A percentile compares a stretch with the other conserved stretches of the same genome.
Conservation (phyloP, 2,113 vertebrate genomes). For the Corythornis madagascariensis region DNA sequence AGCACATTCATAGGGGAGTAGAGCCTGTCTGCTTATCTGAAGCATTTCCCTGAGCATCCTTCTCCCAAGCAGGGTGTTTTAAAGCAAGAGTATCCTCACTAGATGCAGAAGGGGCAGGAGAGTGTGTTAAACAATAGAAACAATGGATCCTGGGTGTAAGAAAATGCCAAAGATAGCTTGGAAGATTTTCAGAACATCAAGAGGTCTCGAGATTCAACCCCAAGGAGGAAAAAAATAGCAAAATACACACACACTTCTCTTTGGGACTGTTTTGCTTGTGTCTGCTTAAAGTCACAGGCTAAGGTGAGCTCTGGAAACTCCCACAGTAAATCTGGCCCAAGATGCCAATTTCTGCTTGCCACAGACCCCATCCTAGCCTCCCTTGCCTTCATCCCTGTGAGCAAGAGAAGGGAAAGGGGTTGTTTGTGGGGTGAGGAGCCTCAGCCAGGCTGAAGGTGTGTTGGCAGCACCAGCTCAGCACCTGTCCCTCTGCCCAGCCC, state of each 20-base stretch:
- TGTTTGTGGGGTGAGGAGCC: background rate
- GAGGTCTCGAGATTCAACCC: background rate
- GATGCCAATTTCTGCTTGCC: background rate
- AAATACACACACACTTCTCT: accelerated
- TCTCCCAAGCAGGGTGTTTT: background rate
- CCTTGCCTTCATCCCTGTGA: accelerated
- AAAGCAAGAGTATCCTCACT: background rate
- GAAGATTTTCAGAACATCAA: background rate
- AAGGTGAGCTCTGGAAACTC: background rate
- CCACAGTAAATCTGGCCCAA: background rate
- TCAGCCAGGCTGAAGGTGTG: background rate
- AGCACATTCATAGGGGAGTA: background rate
- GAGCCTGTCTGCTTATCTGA: background rate
- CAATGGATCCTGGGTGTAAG: background rate
- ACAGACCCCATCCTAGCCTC: accelerated
- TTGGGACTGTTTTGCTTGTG: background rate
- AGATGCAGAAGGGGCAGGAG: background rate
- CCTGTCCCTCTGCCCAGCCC: background rate
- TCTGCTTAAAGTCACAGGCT: background rate
- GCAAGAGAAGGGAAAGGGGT: background rate
- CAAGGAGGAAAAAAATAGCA: background rate
- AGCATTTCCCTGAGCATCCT: background rate
- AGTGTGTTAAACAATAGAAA: background rate
- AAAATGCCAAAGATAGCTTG: background rate
- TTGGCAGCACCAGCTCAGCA: background rate